These are phyloP conservation scores for Dolichoris vasculosae DNA, from an alignment of 1,140 invertebrate species.

Conservation along the genomic window DNA sequence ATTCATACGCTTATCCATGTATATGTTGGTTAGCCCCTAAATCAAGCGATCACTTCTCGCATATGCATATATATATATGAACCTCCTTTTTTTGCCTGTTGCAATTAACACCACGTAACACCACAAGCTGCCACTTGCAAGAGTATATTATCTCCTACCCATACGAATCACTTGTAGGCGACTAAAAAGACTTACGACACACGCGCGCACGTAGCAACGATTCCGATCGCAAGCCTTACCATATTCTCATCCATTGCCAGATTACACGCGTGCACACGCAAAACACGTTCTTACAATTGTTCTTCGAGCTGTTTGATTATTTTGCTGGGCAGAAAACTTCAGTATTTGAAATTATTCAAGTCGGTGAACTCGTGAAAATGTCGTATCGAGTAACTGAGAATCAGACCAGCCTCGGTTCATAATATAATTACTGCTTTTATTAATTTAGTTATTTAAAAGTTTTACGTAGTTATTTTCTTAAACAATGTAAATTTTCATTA, in stretches of 20 bases:
- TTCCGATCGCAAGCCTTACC: not conserved
- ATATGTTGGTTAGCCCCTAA: not conserved
- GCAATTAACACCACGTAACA: conserved; percentile 64
- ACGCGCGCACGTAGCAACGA: not conserved
- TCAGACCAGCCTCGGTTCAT: too few relatives aligned
- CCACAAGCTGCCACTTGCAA: conserved; percentile 47
- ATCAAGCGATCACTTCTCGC: not conserved
- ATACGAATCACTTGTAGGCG: conserved; percentile 53
- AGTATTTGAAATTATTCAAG: not conserved
- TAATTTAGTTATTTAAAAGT: too few relatives aligned
- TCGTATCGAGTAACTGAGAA: not conserved
- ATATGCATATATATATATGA: conserved; percentile 4
- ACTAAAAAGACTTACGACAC: conserved; percentile 37
- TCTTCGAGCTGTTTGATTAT: not conserved
- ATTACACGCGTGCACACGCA: conserved; percentile 5
- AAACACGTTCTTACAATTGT: conserved; percentile 8
- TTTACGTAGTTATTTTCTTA: too few relatives aligned
- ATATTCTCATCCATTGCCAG: conserved; percentile 30
- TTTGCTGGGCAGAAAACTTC: not conserved
- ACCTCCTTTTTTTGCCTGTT: conserved; percentile 46
- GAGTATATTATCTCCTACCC: conserved; percentile 54
- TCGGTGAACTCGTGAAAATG: not conserved
- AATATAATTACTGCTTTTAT: too few relatives aligned
- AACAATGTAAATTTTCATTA: too few relatives aligned
- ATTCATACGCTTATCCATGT: not conserved